A percentile compares a stretch with the other conserved stretches of the same genome.
These are phyloP conservation scores for Parthenolecanium corni DNA, from an alignment of 2,888 invertebrate species.

Conservation along the genomic window DNA sequence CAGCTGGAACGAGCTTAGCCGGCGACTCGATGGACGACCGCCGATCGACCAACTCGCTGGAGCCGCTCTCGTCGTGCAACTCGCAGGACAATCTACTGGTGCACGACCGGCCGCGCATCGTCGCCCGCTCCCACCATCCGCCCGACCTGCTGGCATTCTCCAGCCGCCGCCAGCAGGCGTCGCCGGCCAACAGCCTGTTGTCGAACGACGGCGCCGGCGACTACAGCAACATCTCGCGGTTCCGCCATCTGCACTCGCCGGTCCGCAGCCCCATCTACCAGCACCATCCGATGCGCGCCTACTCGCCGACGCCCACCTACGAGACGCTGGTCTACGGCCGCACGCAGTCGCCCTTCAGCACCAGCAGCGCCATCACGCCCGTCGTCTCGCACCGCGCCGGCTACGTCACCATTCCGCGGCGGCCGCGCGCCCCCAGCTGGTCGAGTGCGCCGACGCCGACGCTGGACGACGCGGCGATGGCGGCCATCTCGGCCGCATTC, in stretches of 20 bases:
- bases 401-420: conserved; percentile 74
- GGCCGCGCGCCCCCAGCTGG: conserved; percentile 74
- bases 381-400: conserved; percentile 63
- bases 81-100: conserved; percentile 22
- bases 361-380: conserved; percentile 44
- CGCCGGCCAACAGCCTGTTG: conserved; percentile 68
- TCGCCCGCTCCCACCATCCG: conserved; percentile 46
- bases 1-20: conserved; percentile 44
- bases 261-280: conserved; percentile 40
- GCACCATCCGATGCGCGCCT: conserved; percentile 36
- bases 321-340: conserved; percentile 68
- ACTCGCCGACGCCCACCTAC: conserved; percentile 61
- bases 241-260: conserved; percentile 45
- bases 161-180: conserved; percentile 47
- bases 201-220: conserved; percentile 69
- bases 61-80: conserved; percentile 24
- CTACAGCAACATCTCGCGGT: conserved; percentile 47
- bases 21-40: conserved; percentile 32
- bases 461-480: conserved; percentile 37
- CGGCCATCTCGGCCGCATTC: conserved; percentile 38
- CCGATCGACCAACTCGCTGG: conserved; percentile 30
- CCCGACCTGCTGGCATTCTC: conserved; percentile 69
- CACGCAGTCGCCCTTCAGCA: conserved; percentile 65
- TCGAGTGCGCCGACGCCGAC: conserved; percentile 50
- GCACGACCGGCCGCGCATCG: conserved; percentile 32